Evolutionary conservation across 2,113 vertebrate genomes (phyloP), one percentile per base, ranked within the genome.

Genomic region (Siphamia tubifer): DNA sequence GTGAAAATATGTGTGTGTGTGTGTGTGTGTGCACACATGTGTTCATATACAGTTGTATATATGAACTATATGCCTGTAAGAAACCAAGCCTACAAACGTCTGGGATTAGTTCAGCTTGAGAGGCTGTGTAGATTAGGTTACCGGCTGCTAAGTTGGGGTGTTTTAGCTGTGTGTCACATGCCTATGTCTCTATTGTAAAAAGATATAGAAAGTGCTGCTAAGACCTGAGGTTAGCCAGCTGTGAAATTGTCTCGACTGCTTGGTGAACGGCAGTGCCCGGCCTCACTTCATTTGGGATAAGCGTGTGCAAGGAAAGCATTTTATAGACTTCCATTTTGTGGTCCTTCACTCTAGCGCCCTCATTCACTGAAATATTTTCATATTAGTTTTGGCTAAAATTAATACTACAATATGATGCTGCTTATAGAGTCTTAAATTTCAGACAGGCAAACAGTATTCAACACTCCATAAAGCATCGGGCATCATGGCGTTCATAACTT

Each of bases 161-260:
- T 86, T 77, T 84, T 63, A 76, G 64, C 61, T 66, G 48, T 60
- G 84, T 79, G 85, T 83, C 68, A 64, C 77, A 57, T 30, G 68
- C 53, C 52, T 30, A 64, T 35, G 69, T 87, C 71, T 80, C 66
- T 72, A 67, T 74, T 85, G 84, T 90, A 76, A 73, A 72, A 74
- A 72, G 79, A 87, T 81, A 82, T 27, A 82, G 79, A 83, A 77
- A 67, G 66, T 42, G 51, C 66, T 32, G 54, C 81, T 89, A 87
- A 90, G 81, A 85, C 82, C 82, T 83, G 85, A 68, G 87, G 66
- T 79, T 52, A 82, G 79, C 81, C 85, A 86, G 84, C 86, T 88
- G 87, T 90, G 85, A 91, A 90, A 90, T 89, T 88, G 88, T 87
- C 77, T 79, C 62, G 25, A 74, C 81, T 79, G 51, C 74, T 83